Percentiles rank a stretch among this genome's conserved stretches.
Conservation (phyloP, 2,888 invertebrate species). For the Eristalinus aeneus region DNA sequence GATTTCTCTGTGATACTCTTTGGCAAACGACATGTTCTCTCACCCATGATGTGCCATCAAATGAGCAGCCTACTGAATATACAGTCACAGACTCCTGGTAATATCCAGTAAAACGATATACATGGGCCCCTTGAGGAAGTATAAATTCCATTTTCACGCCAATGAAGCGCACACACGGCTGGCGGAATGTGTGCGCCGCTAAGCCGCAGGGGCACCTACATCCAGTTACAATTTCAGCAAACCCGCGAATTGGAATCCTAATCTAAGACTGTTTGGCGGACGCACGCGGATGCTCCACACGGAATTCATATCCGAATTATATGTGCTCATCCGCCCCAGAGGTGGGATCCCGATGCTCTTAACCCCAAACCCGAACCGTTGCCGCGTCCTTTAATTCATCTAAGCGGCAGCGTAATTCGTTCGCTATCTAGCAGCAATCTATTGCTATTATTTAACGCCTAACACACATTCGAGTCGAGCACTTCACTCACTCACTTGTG, state of each 20-base stretch:
- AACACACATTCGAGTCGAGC: conserved; percentile 37
- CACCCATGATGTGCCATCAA: conserved; percentile 4
- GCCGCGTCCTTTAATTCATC: conserved; percentile 43
- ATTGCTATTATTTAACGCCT: conserved; percentile 55
- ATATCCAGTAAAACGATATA: conserved; percentile 28
- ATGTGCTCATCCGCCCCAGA: conserved; percentile 15
- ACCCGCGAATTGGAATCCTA: conserved; percentile 44
- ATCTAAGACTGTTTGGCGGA: conserved; percentile 47
- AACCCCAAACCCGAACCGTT: not conserved
- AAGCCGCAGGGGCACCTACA: not conserved
- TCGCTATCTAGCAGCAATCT: conserved; percentile 35
- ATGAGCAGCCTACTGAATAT: conserved; percentile 6
- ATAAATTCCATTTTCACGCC: conserved; percentile 41
- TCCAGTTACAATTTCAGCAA: not conserved
- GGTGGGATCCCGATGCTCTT: conserved; percentile 10
- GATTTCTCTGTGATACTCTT: conserved; percentile 2
- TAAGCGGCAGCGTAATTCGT: conserved; percentile 51
- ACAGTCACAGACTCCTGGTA: not conserved
- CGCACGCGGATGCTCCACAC: conserved; percentile 34
- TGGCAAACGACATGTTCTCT: conserved; percentile 5
- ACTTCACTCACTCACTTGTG: conserved; percentile 58
- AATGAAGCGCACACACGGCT: conserved; percentile 4
- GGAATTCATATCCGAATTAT: conserved; percentile 52
- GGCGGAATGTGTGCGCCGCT: conserved; percentile 1
- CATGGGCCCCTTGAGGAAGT: conserved; percentile 28